A percentile compares a stretch with the other conserved stretches of the same genome.
Evolutionary conservation across 1,140 invertebrate species (phyloP).

Genomic region (Triops cancriformis): DNA sequence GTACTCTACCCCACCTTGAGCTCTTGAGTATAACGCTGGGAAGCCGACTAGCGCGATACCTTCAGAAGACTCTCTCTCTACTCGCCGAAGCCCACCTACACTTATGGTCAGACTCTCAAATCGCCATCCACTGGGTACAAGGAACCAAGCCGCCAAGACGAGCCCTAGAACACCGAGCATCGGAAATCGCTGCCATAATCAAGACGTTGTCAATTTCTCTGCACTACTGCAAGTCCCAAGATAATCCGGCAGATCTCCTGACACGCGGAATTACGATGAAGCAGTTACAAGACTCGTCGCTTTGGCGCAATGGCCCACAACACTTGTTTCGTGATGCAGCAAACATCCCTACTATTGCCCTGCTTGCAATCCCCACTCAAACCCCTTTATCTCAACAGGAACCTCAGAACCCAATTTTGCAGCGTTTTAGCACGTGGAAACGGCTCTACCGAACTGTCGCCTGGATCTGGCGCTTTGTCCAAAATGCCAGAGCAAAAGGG

Average conservation of each 20-base stretch:
- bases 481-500: not conserved
- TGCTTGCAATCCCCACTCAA: not conserved
- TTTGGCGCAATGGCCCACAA: not conserved
- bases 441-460: not conserved
- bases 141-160: not conserved
- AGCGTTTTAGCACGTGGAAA: not conserved
- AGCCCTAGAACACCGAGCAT: not conserved
- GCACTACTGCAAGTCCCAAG: not conserved
- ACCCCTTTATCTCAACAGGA: not conserved
- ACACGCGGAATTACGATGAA: not conserved
- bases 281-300: not conserved
- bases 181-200: not conserved
- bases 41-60: no score
- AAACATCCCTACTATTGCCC: no score
- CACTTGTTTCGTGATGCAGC: not conserved
- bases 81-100: no score
- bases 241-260: not conserved
- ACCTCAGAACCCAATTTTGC: not conserved
- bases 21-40: no score
- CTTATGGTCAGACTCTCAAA: not conserved
- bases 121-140: not conserved
- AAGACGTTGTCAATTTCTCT: not conserved
- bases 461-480: not conserved
- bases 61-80: no score
- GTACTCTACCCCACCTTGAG: conserved; percentile 17